These are phyloP conservation scores for Myopa testacea DNA, from an alignment of 2,888 invertebrate species.

Conservation along the genomic window DNA sequence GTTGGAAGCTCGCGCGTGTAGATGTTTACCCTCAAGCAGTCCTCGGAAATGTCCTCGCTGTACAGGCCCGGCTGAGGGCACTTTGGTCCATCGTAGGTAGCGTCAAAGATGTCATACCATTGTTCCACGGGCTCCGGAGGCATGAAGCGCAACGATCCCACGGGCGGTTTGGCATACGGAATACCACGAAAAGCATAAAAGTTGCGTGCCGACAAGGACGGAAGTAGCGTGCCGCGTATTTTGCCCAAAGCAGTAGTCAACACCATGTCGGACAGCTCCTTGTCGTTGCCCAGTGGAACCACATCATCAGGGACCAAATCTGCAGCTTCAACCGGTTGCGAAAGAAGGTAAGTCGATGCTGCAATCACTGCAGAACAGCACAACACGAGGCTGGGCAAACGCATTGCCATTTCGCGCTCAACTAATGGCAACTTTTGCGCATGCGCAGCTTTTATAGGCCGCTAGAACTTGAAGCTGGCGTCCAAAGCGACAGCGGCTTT, in stretches of 20 bases:
- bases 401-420: conserved; percentile 43
- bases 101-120: conserved; percentile 71
- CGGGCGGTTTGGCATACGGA: conserved; percentile 65
- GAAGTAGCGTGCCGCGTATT: conserved; percentile 64
- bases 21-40: conserved; percentile 73
- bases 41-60: conserved; percentile 69
- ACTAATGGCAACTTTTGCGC: conserved; percentile 40
- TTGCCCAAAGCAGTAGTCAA: conserved; percentile 65
- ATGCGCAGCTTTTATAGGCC: conserved; percentile 45
- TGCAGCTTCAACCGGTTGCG: conserved; percentile 35
- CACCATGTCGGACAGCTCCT: conserved; percentile 64
- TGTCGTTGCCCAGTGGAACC: conserved; percentile 56
- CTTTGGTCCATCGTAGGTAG: conserved; percentile 72
- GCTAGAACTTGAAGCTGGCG: not conserved
- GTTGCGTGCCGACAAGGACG: conserved; percentile 61
- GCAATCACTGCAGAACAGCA: conserved; percentile 24
- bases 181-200: conserved; percentile 68
- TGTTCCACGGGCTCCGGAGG: conserved; percentile 69
- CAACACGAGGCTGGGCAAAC: conserved; percentile 25
- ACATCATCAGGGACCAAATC: conserved; percentile 22
- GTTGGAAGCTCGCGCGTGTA: conserved; percentile 68
- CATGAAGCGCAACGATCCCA: conserved; percentile 61
- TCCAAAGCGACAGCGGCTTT: not conserved
- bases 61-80: conserved; percentile 70
- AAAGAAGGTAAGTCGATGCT: conserved; percentile 24